Conservation (phyloP, 2,797 vertebrate species). For the Lagorchestes hirsutus region DNA sequence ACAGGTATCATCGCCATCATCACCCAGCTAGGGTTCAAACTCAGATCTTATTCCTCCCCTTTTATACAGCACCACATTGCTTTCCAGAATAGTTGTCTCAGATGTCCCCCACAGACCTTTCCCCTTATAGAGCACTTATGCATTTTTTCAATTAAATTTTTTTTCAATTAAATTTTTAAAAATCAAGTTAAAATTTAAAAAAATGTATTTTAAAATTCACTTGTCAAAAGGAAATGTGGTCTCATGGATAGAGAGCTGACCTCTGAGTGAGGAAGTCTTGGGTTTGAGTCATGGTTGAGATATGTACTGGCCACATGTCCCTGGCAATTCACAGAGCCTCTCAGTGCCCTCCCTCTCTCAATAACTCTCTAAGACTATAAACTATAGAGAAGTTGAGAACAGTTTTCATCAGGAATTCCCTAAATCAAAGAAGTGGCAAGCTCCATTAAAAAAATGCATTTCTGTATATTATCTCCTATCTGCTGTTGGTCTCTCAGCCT, state of each 20-base stretch:
- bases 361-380: background rate
- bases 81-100: background rate
- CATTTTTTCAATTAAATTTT: background rate
- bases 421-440: background rate
- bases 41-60: background rate
- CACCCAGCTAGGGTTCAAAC: background rate
- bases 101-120: background rate
- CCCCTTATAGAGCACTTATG: background rate
- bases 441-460: background rate
- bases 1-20: background rate
- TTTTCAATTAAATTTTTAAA: background rate
- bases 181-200: background rate
- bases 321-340: background rate
- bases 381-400: background rate
- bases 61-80: background rate
- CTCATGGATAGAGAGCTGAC: background rate
- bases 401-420: background rate
- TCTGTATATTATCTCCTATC: background rate
- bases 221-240: background rate
- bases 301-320: background rate
- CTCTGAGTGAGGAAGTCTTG: background rate
- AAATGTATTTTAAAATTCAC: background rate
- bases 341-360: background rate
- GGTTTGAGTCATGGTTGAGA: background rate
- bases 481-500: background rate